These are phyloP conservation scores for Macrobrachium rosenbergii DNA, from an alignment of 1,140 invertebrate genomes.

Conservation along the genomic window DNA sequence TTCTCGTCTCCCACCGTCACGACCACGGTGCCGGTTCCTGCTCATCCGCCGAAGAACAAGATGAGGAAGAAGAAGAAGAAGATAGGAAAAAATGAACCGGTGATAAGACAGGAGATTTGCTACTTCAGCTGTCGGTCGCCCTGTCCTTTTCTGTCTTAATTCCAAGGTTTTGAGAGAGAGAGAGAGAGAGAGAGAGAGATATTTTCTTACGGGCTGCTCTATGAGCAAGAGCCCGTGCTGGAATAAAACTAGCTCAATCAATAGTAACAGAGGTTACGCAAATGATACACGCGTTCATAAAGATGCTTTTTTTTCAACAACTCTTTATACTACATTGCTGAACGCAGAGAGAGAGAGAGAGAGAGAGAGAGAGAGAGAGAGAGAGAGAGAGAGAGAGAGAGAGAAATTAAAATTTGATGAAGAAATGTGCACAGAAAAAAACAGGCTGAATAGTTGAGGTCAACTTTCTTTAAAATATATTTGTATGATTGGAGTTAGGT, in stretches of 20 bases:
- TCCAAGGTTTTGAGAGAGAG: not conserved
- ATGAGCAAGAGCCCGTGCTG: no score
- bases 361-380: constrained; percentile 43
- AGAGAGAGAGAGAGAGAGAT: constrained; percentile 2
- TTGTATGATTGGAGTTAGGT: not conserved
- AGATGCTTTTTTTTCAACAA: no score
- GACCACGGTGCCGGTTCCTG: constrained; percentile 74
- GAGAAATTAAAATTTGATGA: not conserved
- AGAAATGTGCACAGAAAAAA: not conserved
- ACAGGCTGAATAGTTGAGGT: not conserved
- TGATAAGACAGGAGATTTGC: not conserved
- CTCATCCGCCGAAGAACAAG: not conserved
- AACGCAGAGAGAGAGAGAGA: constrained; percentile 28
- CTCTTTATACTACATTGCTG: no score
- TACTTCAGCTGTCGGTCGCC: not conserved
- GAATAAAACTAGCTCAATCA: no score
- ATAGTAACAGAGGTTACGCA: no score
- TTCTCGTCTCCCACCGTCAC: constrained; percentile 92
- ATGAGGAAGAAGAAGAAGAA: no score
- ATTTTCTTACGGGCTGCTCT: no score
- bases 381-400: constrained; percentile 30
- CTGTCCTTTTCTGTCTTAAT: not conserved
- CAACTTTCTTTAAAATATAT: not conserved
- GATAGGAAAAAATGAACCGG: not conserved
- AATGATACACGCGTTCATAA: no score